Conservation (phyloP, 2,797 vertebrate genomes). For the Ptychobarbus kaznakovi region DNA sequence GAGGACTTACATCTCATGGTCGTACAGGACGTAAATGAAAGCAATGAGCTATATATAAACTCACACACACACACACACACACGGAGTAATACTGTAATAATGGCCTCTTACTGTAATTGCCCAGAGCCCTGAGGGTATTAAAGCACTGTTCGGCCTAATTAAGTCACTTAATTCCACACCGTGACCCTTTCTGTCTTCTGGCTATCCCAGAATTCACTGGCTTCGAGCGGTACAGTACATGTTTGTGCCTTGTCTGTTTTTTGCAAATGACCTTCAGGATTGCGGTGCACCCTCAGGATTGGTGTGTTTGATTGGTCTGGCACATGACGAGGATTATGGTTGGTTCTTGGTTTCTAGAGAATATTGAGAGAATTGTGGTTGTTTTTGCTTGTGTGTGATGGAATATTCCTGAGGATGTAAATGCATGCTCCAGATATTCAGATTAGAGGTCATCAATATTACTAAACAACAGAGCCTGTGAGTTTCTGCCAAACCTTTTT, state of each 20-base stretch:
- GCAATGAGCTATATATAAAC: constrained; percentile 38
- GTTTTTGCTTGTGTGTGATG: not conserved
- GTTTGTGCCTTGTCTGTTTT: not conserved
- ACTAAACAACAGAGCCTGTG: not conserved
- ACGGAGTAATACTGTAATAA: constrained; percentile 33
- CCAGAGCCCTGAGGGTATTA: constrained; percentile 26
- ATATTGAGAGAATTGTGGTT: not conserved
- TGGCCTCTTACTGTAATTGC: constrained; percentile 42
- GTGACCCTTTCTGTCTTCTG: constrained; percentile 26
- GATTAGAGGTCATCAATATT: not conserved
- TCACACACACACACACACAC: constrained; percentile 12
- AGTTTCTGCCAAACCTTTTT: not conserved
- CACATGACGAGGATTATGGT: not conserved
- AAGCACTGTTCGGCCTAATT: constrained; percentile 34
- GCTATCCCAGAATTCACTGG: constrained; percentile 29
- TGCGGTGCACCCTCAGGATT: not conserved
- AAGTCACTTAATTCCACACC: constrained; percentile 29
- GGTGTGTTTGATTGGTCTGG: not conserved
- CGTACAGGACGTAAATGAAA: constrained; percentile 32
- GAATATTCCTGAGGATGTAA: not conserved
- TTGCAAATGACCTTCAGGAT: constrained; percentile 19
- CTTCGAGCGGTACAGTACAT: not conserved
- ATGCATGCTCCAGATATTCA: not conserved
- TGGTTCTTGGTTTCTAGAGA: not conserved
- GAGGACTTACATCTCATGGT: constrained; percentile 24